Percentiles rank a stretch among this genome's conserved stretches.
Evolutionary conservation across 2,797 vertebrate species (phyloP).

Genomic region (Enteromius treurensis): DNA sequence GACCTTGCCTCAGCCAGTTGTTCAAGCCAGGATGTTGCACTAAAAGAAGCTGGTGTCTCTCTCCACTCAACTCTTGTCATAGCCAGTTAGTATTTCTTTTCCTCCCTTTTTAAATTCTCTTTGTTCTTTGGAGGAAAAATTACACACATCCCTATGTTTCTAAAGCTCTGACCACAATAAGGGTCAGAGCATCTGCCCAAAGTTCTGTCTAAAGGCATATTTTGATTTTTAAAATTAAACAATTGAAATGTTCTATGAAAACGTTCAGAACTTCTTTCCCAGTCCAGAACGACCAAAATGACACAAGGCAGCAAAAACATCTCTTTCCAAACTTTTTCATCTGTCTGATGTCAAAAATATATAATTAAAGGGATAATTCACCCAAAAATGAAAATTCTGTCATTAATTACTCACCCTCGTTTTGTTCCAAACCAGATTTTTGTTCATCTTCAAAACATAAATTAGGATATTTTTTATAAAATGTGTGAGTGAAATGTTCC

Average conservation of each 20-base stretch:
- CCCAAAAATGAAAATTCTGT: background rate
- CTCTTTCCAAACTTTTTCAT: background rate
- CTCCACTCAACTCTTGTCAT: background rate
- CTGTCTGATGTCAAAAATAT: background rate
- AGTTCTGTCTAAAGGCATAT: constrained; percentile 6
- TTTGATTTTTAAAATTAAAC: background rate
- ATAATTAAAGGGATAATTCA: background rate
- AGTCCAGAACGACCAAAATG: background rate
- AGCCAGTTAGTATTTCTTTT: background rate
- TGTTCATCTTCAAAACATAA: too few relatives aligned
- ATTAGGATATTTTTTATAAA: too few relatives aligned
- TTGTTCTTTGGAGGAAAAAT: background rate
- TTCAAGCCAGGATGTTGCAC: constrained; percentile 15
- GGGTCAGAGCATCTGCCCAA: background rate
- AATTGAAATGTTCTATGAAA: background rate
- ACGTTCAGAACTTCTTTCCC: background rate
- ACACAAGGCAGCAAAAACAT: background rate
- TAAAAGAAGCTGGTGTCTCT: background rate
- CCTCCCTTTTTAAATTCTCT: background rate
- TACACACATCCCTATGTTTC: constrained; percentile 5
- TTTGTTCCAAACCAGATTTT: background rate
- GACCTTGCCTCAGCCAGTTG: background rate
- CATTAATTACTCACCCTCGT: background rate
- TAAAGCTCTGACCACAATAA: background rate
- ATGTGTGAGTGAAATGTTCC: too few relatives aligned